A percentile compares a stretch with the other conserved stretches of the same genome.
These are phyloP conservation scores for Calyptomena viridis DNA, from an alignment of 2,113 vertebrate genomes.

Conservation along the genomic window DNA sequence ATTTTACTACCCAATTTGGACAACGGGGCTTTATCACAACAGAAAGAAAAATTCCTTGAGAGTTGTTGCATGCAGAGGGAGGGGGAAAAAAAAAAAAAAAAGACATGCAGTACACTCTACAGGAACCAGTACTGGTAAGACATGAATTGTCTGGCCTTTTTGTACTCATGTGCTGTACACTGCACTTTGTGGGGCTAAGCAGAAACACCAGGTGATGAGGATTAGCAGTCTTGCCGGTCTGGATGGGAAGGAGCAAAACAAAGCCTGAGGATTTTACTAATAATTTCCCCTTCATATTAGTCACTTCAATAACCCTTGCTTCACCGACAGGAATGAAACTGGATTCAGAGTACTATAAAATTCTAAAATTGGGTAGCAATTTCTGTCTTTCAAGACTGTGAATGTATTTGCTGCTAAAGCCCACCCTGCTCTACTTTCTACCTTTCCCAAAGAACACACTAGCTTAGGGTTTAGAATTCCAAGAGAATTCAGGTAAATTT, in stretches of 20 bases:
- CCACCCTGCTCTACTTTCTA: background rate
- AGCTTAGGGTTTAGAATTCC: background rate
- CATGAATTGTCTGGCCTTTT: background rate
- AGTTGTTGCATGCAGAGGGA: background rate
- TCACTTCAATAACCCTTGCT: background rate
- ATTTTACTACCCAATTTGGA: background rate
- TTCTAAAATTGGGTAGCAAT: background rate
- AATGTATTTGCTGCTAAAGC: background rate
- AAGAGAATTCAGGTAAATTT: background rate
- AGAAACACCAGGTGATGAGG: background rate
- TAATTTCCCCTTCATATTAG: background rate
- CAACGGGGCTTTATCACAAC: background rate
- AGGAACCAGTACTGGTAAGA: background rate
- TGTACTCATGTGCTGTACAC: background rate
- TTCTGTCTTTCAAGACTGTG: background rate
- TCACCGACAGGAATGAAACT: background rate
- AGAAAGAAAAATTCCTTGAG: background rate
- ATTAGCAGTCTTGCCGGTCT: background rate
- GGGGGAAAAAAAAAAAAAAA: background rate
- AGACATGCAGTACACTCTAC: background rate
- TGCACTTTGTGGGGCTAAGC: background rate
- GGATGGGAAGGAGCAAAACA: background rate
- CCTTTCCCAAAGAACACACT: background rate
- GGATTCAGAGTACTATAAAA: background rate
- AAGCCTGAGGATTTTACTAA: background rate